These are phyloP conservation scores for Gulo gulo DNA, from an alignment of 2,113 vertebrate genomes.

Conservation along the genomic window DNA sequence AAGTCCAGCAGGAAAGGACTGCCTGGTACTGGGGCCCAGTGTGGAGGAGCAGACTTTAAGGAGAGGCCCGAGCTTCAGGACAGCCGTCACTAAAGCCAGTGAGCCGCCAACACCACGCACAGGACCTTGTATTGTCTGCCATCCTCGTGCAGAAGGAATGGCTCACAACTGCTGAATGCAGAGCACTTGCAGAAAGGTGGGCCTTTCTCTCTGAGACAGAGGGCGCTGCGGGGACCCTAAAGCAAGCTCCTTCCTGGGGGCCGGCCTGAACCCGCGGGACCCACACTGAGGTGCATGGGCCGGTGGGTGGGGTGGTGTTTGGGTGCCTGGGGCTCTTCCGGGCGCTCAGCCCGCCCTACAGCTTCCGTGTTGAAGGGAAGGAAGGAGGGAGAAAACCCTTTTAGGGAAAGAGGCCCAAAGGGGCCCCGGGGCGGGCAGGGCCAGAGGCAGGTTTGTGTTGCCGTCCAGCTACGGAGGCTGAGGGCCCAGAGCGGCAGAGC, in stretches of 20 bases:
- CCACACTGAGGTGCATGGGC: fast-evolving
- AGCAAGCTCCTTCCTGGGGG: neutral
- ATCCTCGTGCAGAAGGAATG: fast-evolving
- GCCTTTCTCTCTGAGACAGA: neutral
- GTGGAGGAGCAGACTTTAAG: fast-evolving
- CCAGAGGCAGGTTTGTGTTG: fast-evolving
- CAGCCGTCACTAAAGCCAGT: fast-evolving
- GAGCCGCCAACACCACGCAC: fast-evolving
- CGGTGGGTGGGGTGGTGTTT: fast-evolving
- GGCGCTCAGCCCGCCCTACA: fast-evolving
- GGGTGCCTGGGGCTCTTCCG: fast-evolving
- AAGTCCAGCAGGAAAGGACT: neutral
- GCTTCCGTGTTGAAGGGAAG: fast-evolving
- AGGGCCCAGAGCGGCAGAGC: neutral
- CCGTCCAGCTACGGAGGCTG: neutral
- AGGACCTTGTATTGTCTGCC: fast-evolving
- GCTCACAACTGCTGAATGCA: fast-evolving
- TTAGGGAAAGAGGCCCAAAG: fast-evolving
- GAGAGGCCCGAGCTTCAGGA: neutral
- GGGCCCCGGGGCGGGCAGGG: neutral
- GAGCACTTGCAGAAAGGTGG: fast-evolving
- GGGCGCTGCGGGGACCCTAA: fast-evolving
- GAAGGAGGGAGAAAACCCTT: neutral
- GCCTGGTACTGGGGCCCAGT: fast-evolving
- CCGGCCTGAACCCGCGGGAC: fast-evolving